Evolutionary conservation across 2,888 invertebrate genomes (phyloP).

Genomic region (Apodemia hepburni): DNA sequence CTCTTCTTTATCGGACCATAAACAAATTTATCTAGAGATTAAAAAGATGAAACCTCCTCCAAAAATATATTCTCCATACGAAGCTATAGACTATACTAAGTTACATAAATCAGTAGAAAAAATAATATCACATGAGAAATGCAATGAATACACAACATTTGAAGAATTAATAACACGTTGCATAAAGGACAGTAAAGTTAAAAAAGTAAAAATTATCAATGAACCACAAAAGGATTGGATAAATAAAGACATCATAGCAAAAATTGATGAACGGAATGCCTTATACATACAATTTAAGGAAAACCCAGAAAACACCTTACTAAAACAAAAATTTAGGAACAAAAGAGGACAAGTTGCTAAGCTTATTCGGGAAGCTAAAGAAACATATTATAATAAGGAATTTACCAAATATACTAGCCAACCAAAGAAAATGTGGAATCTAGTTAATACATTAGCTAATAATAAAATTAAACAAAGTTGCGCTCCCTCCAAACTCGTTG

Average conservation of each 20-base stretch:
- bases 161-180: constrained; percentile 13
- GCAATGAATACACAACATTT: constrained; percentile 9
- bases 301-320: constrained; percentile 3
- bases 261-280: constrained; percentile 14
- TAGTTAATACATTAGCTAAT: constrained; percentile 18
- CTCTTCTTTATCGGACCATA: not conserved
- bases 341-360: not conserved
- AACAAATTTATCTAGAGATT: constrained; percentile 21
- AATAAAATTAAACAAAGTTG: constrained; percentile 18
- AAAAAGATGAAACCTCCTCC: constrained; percentile 21
- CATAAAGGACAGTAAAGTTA: constrained; percentile 18
- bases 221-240: too few relatives aligned
- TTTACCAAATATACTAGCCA: constrained; percentile 1
- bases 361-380: constrained; percentile 10
- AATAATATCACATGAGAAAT: not conserved
- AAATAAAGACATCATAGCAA: constrained; percentile 16
- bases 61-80: constrained; percentile 26
- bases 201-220: constrained; percentile 26
- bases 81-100: constrained; percentile 28
- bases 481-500: constrained; percentile 20
- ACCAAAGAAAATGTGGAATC: constrained; percentile 21
- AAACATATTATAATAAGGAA: constrained; percentile 17
- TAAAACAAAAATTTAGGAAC: constrained; percentile 6
- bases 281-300: constrained; percentile 15
- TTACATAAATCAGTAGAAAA: constrained; percentile 11